Conservation (phyloP, 2,888 invertebrate species). For the Aradus depressus region DNA sequence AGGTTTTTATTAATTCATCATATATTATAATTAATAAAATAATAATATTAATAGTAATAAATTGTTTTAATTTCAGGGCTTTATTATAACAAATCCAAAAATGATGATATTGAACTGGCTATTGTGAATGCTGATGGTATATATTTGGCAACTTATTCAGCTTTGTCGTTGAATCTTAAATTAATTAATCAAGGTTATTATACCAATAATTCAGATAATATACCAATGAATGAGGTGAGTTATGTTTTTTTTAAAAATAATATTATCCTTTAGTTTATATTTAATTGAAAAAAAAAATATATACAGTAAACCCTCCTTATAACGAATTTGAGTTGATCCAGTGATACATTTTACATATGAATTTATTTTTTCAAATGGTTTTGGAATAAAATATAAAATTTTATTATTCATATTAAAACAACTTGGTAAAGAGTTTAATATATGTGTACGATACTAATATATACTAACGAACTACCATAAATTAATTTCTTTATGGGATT, state of each 20-base stretch:
- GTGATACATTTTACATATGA: no score
- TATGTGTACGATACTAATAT: no score
- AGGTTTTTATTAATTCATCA: constrained; percentile 50
- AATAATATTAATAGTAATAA: background rate
- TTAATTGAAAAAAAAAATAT: no score
- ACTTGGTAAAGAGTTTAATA: no score
- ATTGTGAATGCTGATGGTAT: constrained; percentile 93
- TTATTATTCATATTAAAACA: no score
- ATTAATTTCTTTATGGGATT: no score
- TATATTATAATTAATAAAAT: background rate
- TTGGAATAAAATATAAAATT: no score
- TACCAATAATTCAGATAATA: constrained; percentile 37
- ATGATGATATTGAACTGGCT: constrained; percentile 36
- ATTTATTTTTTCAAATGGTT: no score
- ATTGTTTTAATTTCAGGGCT: constrained; percentile 18
- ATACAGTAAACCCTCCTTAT: no score
- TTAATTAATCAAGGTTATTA: constrained; percentile 69
- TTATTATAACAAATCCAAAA: constrained; percentile 22
- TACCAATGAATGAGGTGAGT: constrained; percentile 43
- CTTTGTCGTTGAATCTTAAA: constrained; percentile 68
- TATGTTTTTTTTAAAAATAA: constrained; percentile 30
- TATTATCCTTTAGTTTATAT: background rate
- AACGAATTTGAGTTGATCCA: no score
- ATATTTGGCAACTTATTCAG: constrained; percentile 80
- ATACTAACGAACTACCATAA: no score